A percentile compares a stretch with the other conserved stretches of the same genome.
phyloP scores from a whole-genome alignment of 2,888 invertebrate genomes.

The Priocnemis perturbator region DNA sequence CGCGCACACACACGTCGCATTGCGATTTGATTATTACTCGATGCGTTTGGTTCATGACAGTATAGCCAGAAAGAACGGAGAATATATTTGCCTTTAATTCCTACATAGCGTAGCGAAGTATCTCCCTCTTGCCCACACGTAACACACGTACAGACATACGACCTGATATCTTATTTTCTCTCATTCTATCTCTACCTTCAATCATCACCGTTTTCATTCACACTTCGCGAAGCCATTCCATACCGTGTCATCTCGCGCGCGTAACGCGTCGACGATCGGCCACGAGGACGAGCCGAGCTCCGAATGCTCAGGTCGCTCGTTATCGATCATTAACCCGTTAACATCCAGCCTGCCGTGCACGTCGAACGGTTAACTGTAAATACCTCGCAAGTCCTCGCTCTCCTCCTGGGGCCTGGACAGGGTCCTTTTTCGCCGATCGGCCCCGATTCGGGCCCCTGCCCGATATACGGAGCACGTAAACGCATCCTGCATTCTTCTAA shows the following conservation, averaged over 20 bases:
- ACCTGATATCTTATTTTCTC: constrained; percentile 24
- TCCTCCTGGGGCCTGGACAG: constrained; percentile 35
- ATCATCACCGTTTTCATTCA: constrained; percentile 16
- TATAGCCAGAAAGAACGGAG: constrained; percentile 69
- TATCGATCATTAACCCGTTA: background rate
- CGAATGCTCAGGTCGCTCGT: background rate
- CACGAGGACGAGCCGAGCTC: background rate
- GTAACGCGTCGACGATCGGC: constrained; percentile 4
- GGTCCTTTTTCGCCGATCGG: constrained; percentile 30
- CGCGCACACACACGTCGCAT: constrained; percentile 39
- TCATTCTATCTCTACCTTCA: constrained; percentile 6
- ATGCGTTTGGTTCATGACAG: constrained; percentile 62
- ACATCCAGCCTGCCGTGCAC: background rate
- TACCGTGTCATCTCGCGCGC: constrained; percentile 35
- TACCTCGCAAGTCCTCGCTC: constrained; percentile 58
- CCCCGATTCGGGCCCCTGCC: constrained; percentile 48
- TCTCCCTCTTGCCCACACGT: constrained; percentile 27
- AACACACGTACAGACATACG: background rate
- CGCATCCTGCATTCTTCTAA: background rate
- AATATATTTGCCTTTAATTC: constrained; percentile 67
- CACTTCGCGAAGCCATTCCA: constrained; percentile 50
- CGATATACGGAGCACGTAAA: constrained; percentile 5
- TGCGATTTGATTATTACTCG: constrained; percentile 54
- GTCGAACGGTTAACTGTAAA: constrained; percentile 59
- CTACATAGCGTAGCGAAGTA: constrained; percentile 63